These are phyloP conservation scores for Tridacna gigas DNA, from an alignment of 2,888 invertebrate species.

Conservation along the genomic window DNA sequence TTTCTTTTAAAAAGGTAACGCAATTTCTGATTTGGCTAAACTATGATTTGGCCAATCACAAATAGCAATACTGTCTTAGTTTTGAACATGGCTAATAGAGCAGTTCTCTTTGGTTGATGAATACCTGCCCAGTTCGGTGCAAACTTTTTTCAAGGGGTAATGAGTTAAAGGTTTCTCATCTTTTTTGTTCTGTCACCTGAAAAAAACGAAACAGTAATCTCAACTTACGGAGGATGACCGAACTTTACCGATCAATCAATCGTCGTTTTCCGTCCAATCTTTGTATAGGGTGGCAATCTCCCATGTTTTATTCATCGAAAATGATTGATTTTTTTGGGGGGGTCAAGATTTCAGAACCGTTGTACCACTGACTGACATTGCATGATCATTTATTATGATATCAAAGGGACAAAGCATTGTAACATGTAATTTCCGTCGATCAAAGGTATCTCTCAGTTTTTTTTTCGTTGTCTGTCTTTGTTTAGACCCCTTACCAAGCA, in stretches of 20 bases:
- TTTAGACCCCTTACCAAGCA: too few species aligned
- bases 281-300: background rate
- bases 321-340: background rate
- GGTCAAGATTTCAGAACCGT: too few species aligned
- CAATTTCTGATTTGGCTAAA: too few species aligned
- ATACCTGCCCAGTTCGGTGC: background rate
- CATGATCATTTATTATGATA: too few species aligned
- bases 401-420: too few species aligned
- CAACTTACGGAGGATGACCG: background rate
- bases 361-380: too few species aligned
- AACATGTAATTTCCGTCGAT: too few species aligned
- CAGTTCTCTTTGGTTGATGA: background rate
- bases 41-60: too few species aligned
- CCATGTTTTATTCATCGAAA: background rate
- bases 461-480: too few species aligned
- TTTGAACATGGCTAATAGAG: background rate
- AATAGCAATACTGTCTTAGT: too few species aligned
- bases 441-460: too few species aligned
- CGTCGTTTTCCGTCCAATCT: background rate
- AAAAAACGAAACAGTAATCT: background rate
- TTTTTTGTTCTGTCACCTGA: background rate
- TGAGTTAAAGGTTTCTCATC: background rate
- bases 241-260: slow-evolving; percentile 8
- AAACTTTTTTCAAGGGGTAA: background rate
- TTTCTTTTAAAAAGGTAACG: too few species aligned